These are phyloP conservation scores for Myotis brandtii DNA, from an alignment of 2,113 vertebrate genomes.

Conservation along the genomic window DNA sequence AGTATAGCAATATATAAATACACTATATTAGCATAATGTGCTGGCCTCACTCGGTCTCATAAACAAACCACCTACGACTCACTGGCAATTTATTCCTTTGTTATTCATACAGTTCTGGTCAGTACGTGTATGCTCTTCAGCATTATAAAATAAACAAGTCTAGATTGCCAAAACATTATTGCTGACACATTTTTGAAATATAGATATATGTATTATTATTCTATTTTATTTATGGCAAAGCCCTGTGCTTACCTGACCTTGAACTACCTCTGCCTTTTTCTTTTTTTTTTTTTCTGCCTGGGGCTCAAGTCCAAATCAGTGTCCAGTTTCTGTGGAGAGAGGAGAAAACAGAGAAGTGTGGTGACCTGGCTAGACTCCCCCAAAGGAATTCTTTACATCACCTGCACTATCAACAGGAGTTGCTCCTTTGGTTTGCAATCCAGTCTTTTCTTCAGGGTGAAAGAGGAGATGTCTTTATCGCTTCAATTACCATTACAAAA, in stretches of 20 bases:
- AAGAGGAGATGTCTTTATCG: conserved; percentile 71
- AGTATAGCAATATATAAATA: neutral
- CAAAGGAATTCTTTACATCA: conserved; percentile 66
- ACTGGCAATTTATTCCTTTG: neutral
- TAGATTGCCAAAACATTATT: neutral
- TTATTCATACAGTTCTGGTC: neutral
- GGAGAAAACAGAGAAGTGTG: conserved; percentile 43
- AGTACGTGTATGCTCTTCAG: neutral
- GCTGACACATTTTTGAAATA: conserved; percentile 43
- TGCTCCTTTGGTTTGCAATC: conserved; percentile 57
- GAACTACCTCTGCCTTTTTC: conserved; percentile 70
- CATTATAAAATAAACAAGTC: neutral
- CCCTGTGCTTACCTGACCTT: conserved; percentile 51
- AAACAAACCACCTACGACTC: neutral
- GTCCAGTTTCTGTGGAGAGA: conserved; percentile 63
- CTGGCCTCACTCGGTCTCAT: neutral
- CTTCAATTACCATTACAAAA: conserved; percentile 77
- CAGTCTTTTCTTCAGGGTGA: conserved; percentile 73
- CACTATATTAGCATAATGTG: neutral
- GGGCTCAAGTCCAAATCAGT: conserved; percentile 56
- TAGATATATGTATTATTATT: neutral
- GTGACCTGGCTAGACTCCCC: conserved; percentile 29
- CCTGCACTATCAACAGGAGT: conserved; percentile 27
- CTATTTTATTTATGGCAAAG: conserved; percentile 7
- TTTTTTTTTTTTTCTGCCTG: neutral